A percentile compares a stretch with the other conserved stretches of the same genome.
These are phyloP conservation scores for Thaleichthys pacificus DNA, from an alignment of 2,797 vertebrate genomes.

Conservation along the genomic window DNA sequence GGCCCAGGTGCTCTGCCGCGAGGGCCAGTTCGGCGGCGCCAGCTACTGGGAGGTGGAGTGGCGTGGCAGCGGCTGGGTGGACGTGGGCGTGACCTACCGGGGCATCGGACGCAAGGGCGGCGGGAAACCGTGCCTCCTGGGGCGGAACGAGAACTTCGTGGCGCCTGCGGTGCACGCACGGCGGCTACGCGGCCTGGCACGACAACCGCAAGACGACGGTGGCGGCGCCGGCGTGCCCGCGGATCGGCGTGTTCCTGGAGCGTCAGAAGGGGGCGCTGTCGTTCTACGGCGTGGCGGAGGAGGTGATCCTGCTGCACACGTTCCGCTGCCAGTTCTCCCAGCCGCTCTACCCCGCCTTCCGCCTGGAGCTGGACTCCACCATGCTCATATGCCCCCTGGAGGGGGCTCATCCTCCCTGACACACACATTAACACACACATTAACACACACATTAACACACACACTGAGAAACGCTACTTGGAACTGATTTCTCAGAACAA, in stretches of 20 bases:
- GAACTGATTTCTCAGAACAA: too few species aligned
- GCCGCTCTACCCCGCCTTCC: conserved; percentile 75
- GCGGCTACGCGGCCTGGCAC: conserved; percentile 74
- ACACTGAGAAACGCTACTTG: not conserved
- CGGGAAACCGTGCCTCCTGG: conserved; percentile 71
- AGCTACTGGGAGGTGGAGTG: conserved; percentile 77
- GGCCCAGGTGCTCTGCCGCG: conserved; percentile 66
- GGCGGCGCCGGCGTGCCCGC: conserved; percentile 63
- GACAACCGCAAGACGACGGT: conserved; percentile 72
- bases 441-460: too few species aligned
- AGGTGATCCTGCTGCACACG: conserved; percentile 69
- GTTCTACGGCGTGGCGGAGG: conserved; percentile 71
- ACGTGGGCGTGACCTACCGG: conserved; percentile 68
- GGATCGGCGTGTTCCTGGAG: conserved; percentile 73
- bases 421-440: not conserved
- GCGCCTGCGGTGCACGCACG: conserved; percentile 69
- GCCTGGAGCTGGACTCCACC: conserved; percentile 73
- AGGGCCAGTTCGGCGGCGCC: conserved; percentile 60
- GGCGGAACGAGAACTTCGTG: conserved; percentile 71
- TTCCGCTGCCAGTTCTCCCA: conserved; percentile 69
- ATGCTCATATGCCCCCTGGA: conserved; percentile 62
- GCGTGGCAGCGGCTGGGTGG: conserved; percentile 65
- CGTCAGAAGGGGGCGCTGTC: conserved; percentile 68
- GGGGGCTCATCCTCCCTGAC: conserved; percentile 15
- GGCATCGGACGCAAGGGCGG: conserved; percentile 69